Evolutionary conservation across 2,888 invertebrate species (phyloP).

Genomic region (Chironomus tentans): DNA sequence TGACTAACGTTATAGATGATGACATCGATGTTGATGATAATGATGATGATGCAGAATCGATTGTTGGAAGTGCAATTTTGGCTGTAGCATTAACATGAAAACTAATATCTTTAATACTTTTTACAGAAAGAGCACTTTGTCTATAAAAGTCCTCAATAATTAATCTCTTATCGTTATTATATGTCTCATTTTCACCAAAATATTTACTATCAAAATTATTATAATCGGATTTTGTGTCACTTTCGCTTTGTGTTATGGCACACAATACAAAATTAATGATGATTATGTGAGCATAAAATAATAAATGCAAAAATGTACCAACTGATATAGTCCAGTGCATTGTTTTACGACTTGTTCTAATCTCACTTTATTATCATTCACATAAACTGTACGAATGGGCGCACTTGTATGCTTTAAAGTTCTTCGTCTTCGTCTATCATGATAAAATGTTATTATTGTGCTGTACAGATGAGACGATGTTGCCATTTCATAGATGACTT

Average conservation of each 20-base stretch:
- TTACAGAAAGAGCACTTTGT: conserved; percentile 9
- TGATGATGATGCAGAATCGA: too few relatives aligned
- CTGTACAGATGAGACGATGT: conserved; percentile 1
- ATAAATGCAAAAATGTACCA: conserved; percentile 18
- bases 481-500: conserved; percentile 21
- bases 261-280: conserved; percentile 7
- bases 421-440: background rate
- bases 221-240: background rate
- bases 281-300: conserved; percentile 12
- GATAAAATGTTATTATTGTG: background rate
- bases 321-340: conserved; percentile 18
- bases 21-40: background rate
- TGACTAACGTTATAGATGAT: background rate
- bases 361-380: conserved; percentile 21
- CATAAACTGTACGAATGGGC: conserved; percentile 2
- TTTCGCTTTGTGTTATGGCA: background rate
- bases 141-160: conserved; percentile 18
- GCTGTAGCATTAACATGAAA: background rate
- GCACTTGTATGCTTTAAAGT: background rate
- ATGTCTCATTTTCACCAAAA: conserved; percentile 22
- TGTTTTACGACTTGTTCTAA: conserved; percentile 18
- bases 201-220: conserved; percentile 16
- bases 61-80: background rate
- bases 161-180: conserved; percentile 8
- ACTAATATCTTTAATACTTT: conserved; percentile 5